phyloP scores from a whole-genome alignment of 2,113 vertebrate species.

The Excalfactoria chinensis region DNA sequence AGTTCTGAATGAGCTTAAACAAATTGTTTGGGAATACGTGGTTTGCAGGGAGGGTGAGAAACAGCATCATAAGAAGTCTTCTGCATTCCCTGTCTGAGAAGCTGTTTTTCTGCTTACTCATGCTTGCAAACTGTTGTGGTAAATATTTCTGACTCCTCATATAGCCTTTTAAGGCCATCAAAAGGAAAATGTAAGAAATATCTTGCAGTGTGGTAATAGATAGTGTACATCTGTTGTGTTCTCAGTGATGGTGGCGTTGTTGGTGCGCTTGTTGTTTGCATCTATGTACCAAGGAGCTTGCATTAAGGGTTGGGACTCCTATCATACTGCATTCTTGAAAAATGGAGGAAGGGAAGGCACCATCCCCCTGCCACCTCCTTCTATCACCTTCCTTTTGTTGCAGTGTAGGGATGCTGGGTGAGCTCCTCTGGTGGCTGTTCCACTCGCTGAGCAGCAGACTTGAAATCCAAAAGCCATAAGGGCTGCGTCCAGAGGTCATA shows the following conservation, averaged over 20 bases:
- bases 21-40: slow-evolving; percentile 45
- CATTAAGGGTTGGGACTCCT: background rate
- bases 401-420: fast-evolving
- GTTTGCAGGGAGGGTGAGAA: slow-evolving; percentile 24
- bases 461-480: background rate
- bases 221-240: background rate
- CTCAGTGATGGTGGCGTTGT: fast-evolving
- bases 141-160: background rate
- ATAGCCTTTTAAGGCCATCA: background rate
- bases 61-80: background rate
- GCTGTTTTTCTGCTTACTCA: background rate
- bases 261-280: background rate
- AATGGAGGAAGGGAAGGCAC: background rate
- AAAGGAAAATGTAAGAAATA: background rate
- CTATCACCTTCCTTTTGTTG: fast-evolving
- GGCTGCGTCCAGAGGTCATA: background rate
- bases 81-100: background rate
- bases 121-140: background rate
- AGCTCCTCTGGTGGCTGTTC: background rate
- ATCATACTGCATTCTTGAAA: background rate
- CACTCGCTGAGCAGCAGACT: background rate
- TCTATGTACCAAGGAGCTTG: background rate
- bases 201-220: background rate
- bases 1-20: background rate
- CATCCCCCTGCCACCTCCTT: background rate